Conservation (phyloP, 2,888 invertebrate species). For the Epirrita christyi region DNA sequence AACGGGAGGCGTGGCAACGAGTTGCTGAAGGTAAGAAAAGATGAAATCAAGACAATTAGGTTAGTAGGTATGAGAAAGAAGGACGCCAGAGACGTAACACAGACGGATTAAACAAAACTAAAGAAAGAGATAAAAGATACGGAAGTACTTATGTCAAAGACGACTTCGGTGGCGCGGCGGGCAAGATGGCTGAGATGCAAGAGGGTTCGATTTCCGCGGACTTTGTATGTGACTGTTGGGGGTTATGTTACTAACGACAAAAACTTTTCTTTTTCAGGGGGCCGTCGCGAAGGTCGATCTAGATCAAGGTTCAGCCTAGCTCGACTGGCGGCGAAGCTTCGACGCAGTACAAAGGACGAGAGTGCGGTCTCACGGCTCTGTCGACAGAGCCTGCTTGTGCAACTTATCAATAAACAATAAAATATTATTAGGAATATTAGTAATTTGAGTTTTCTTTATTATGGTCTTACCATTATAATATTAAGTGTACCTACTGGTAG, state of each 20-base stretch:
- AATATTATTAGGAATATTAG: constrained; percentile 36
- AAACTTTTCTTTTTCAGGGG: constrained; percentile 35
- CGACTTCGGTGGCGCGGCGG: too few species aligned
- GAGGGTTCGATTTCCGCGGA: too few species aligned
- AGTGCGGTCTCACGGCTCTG: constrained; percentile 89
- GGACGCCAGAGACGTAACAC: too few species aligned
- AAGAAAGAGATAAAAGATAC: too few species aligned
- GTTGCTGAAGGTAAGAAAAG: constrained; percentile 61
- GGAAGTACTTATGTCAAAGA: too few species aligned
- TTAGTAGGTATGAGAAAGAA: too few species aligned
- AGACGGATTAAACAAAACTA: too few species aligned
- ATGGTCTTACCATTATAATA: too few species aligned
- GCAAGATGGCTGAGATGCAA: too few species aligned
- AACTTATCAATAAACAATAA: constrained; percentile 68
- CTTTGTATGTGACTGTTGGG: too few species aligned
- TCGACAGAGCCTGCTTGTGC: constrained; percentile 90
- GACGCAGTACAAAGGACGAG: constrained; percentile 65
- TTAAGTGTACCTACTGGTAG: too few species aligned
- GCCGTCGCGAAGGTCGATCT: constrained; percentile 54
- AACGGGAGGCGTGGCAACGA: constrained; percentile 85
- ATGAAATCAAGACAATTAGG: too few species aligned
- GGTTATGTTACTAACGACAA: neutral
- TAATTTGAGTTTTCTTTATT: constrained; percentile 30
- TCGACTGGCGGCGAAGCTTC: constrained; percentile 69
- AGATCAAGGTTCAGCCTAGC: constrained; percentile 74